A percentile compares a stretch with the other conserved stretches of the same genome.
phyloP scores from a whole-genome alignment of 1,140 invertebrate species.

The Anoplolepis gracilipes region DNA sequence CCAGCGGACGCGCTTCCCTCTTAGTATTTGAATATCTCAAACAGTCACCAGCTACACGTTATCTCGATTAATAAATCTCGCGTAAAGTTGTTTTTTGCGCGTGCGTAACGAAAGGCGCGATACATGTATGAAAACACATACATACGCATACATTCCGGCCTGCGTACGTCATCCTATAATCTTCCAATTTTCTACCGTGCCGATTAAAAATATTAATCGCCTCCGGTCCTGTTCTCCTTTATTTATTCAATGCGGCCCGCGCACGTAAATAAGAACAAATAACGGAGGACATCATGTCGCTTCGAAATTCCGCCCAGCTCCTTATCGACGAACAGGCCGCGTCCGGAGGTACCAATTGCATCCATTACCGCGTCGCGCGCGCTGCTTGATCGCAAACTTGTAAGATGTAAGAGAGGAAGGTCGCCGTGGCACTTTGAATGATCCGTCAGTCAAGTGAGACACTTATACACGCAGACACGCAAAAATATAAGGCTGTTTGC shows the following conservation, averaged over 20 bases:
- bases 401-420: constrained; percentile 3
- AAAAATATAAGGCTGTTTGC: neutral
- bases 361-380: constrained; percentile 46
- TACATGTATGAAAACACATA: neutral
- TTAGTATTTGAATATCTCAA: constrained; percentile 14
- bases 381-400: neutral
- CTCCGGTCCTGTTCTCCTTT: neutral
- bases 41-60: constrained; percentile 3
- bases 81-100: constrained; percentile 20
- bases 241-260: constrained; percentile 15
- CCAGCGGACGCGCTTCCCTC: neutral
- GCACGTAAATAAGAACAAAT: constrained; percentile 36
- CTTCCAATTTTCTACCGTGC: constrained; percentile 53
- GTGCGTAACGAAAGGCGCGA: constrained; percentile 2
- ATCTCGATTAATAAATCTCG: constrained; percentile 58
- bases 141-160: neutral
- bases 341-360: constrained; percentile 44
- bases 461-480: constrained; percentile 20
- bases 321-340: constrained; percentile 38
- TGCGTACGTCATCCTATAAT: constrained; percentile 44
- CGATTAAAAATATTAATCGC: constrained; percentile 50
- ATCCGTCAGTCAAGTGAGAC: constrained; percentile 45
- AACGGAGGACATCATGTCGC: constrained; percentile 15
- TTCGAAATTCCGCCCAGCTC: constrained; percentile 31
- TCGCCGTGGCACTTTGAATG: constrained; percentile 27